Base-by-base conservation (phyloP, 2,797 vertebrate genomes). In the Neomorphus geoffroyi region DNA sequence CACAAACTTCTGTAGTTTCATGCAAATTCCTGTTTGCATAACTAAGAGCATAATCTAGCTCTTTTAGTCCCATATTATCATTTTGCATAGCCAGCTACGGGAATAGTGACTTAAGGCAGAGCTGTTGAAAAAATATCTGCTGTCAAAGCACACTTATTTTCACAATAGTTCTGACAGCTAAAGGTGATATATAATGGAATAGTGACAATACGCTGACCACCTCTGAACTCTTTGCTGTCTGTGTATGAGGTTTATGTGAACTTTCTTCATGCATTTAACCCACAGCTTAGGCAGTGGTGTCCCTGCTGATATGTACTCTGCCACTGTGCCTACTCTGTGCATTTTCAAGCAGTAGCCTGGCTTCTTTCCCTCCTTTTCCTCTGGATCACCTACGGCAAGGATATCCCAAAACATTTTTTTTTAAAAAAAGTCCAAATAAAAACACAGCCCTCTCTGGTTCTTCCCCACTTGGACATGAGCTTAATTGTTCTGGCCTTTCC, bases 21-120 rank as follows among this genome's bases (percentile, higher is more conserved):
- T 24, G 46, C 33, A 70, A 73, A 91, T 92, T 93, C 91, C 81
- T 67, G 30, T 81, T 86, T 90, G 77, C 48, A 73, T 56, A 90
- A 57, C 33, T 57, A 62, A 65, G 45, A 73, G 26, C 27, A 86
- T 73, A 77, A 86, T 60, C 56, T 67, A 45, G 54, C 57, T 88
- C 26, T 79, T 91, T 80, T 57, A 45, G 50, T 84, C 64, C 77
- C 33, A 17, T 58, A 33, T 3, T 73, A 60, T 73, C 17, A 66
- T 84, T 90, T 92, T 67, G 81, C 33, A 60, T 22, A 93, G 61
- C 18, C 54, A 94, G 35, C 21, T 81, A 65, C 48, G 35, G 80
- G 91, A 91, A 91, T 5, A 51, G n/a, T 45, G 56, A 84, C 70
- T 60, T 53, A 60, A 32, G 32, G 30, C 75, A n/a, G 37, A 77